A percentile compares a stretch with the other conserved stretches of the same genome.
These are phyloP conservation scores for Spicauda simplicius DNA, from an alignment of 2,888 invertebrate species.

Conservation along the genomic window DNA sequence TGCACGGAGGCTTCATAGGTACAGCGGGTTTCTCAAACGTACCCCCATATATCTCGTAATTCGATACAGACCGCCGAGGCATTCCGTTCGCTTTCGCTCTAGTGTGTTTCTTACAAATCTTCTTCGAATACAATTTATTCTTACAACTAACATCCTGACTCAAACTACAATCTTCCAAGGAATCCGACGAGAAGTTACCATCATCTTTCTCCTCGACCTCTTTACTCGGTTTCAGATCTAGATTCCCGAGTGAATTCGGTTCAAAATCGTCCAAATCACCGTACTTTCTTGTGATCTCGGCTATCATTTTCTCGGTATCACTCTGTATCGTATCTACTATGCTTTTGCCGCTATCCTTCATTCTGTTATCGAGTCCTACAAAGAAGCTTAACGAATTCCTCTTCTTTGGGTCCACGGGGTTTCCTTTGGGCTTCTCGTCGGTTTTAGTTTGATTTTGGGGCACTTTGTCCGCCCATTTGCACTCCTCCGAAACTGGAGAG, in stretches of 20 bases:
- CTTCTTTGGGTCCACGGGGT: constrained; percentile 77
- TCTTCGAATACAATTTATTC: constrained; percentile 81
- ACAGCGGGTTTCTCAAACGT: constrained; percentile 71
- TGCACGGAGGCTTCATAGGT: constrained; percentile 68
- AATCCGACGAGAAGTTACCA: constrained; percentile 91
- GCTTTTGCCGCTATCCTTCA: constrained; percentile 74
- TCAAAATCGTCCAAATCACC: constrained; percentile 85
- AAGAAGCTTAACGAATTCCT: constrained; percentile 88
- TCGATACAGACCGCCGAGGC: constrained; percentile 89
- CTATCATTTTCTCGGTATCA: constrained; percentile 87
- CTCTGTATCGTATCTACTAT: constrained; percentile 86
- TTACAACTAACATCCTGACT: constrained; percentile 81
- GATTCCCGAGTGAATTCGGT: constrained; percentile 59
- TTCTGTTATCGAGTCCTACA: constrained; percentile 82
- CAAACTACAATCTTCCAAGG: constrained; percentile 89
- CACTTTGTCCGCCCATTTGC: constrained; percentile 86
- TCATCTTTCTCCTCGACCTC: constrained; percentile 81
- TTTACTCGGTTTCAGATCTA: constrained; percentile 73
- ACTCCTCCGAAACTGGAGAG: constrained; percentile 92
- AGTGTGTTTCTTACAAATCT: constrained; percentile 81
- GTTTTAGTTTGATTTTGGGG: constrained; percentile 55
- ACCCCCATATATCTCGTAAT: constrained; percentile 88
- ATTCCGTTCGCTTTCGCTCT: constrained; percentile 66
- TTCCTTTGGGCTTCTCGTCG: constrained; percentile 56
- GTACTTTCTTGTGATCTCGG: constrained; percentile 87